Base-by-base conservation (phyloP, 2,797 vertebrate species). In the Anableps anableps region DNA sequence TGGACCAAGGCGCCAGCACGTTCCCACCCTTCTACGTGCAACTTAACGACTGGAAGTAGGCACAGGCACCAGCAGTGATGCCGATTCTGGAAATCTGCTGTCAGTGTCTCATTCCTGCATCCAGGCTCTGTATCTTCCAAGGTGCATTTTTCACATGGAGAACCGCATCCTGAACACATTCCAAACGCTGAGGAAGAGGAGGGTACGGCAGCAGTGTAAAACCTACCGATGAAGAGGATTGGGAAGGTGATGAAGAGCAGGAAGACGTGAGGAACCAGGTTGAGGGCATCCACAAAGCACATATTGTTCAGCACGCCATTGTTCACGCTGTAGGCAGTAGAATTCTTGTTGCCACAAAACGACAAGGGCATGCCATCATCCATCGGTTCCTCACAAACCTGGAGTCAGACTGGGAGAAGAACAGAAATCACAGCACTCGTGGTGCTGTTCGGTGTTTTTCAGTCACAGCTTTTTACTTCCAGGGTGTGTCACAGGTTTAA, bases 211-310 rank as follows among this genome's bases (percentile, higher is more conserved):
- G 14, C 60, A 50, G 29, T 21, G 7, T 21, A 75, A 41, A 6
- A 36, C 97, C 91, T 92, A 99, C 99, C 99, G 36, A 99, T 99
- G 85, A 99, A 99, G 85, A 99, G 94, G 91, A 99, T 99, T 14
- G 99, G 99, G 89, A 99, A 99, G 84, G 99, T 99, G 95, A 99
- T 99, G 90, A 99, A 99, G 75, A 99, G 94, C 75, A 99, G 93
- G 94, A 99, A 99, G 88, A 99, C 99, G 11, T 99, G 98, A 14
- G 99, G 99, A 31, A 99, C 98, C 89, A 99, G 92, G 92, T 99
- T 99, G 93, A 99, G 97, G 0, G 98, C 99, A 62, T 99, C 98
- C 91, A 99, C 97, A 68, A 99, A 99, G 93, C 99, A 99, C 88
- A 97, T 95, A 11, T 99, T 99, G 88, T 97, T 95, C 78, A 99